Evolutionary conservation across 2,113 vertebrate genomes (phyloP), one percentile per base, ranked within the genome.

Genomic region (Tetrao urogallus): DNA sequence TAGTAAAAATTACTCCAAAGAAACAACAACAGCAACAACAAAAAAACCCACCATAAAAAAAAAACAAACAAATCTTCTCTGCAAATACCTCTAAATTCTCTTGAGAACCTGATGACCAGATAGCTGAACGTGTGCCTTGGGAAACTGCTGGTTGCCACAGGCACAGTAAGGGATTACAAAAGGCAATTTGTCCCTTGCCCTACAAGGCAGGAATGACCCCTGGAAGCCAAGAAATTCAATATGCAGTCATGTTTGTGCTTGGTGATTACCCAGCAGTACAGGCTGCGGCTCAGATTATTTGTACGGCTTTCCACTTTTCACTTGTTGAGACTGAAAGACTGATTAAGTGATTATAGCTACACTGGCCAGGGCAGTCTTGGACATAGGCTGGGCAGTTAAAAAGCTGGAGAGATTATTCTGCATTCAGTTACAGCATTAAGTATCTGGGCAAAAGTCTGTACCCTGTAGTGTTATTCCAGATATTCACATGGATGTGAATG

Each of bases 151-250:
- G 63, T 88, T 93, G 85, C 82, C 70, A 57, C 58, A 72, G 64
- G 79, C 34, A 0, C 43, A 48, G 85, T 21, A 56, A 82, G 42
- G 48, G 70, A 73, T 82, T 75, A 78, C 57, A 84, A 84, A 90
- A 94, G 43, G 61, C 81, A 65, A 66, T 83, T 91, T 86, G 57
- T 94, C 47, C 61, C 36, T 86, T 72, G 73, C 85, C 74, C 50
- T 90, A 95, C 83, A 95, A 92, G 77, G 65, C 73, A 95, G 43
- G 80, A 96, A 88, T 90, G 82, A 94, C 43, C 82, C n/a, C 89
- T 82, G 50, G 70, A 84, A 95, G 72, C 61, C 88, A 84, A 88
- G 54, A 57, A 88, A 57, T 86, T 94, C n/a, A 60, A 82, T 72
- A 86, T 79, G 54, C 61, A 78, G 69, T 86, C 60, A 10, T 78